Base-by-base conservation (phyloP, 2,888 invertebrate genomes). In the Drosophila suboccidentalis region DNA sequence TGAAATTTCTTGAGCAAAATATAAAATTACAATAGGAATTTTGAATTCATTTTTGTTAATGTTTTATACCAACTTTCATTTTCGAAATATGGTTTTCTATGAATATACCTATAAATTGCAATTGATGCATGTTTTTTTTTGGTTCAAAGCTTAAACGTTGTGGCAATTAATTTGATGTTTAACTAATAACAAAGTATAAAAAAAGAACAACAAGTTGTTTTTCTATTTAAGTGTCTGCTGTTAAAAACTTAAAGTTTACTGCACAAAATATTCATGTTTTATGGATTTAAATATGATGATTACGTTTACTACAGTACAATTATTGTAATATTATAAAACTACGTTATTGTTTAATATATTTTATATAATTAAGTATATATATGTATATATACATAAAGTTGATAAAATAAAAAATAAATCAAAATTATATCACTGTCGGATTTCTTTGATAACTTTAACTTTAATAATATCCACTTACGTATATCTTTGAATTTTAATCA, bases 321-420 rank as follows among this genome's bases (percentile, higher is more conserved):
- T 87, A 85, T 79, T 79, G 64, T 77, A 74, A 61, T 65, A 38
- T 38, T 36, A 38, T 38, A 71, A 26, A 38, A 55, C 59, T 70
- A 72, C 46, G 81, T 85, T 78, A 85, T 68, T 75, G 88, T 85
- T 82, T 87, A 82, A 82, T 85, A 87, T 87, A 78, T 87, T 85
- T 71, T 82, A 75, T 57, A 75, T 69, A 66, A 76, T 68, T 81
- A 76, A 76, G 72, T 82, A 80, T 34, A 55, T 36, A 44, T 83
- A 80, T 83, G 60, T 50, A 70, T 64, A 60, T 74, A 67, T 80
- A 36, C 15, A 47, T 80, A 87, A 82, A 87, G 69, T 80, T 78
- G 44, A 76, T 53, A 70, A 67, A 61, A 50, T 70, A 17, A 62
- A 80, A 54, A 80, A 54, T 29, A 22, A 5, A 11, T 22, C 32